These are phyloP conservation scores for Poecilobothrus nobilitatus DNA, from an alignment of 2,888 invertebrate species.

Conservation along the genomic window DNA sequence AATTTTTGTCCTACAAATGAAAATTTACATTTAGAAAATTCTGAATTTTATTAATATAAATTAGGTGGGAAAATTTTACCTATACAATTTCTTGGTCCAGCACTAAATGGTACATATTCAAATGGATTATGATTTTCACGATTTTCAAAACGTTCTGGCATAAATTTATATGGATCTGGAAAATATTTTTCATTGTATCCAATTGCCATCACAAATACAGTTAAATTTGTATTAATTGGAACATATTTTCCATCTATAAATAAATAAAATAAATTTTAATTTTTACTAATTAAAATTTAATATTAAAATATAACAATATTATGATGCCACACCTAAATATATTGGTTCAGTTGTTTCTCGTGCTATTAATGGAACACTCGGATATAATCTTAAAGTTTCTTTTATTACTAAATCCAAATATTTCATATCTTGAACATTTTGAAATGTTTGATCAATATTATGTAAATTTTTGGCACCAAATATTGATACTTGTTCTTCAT, in stretches of 20 bases:
- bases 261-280: slow-evolving; percentile 26
- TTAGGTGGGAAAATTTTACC: no score
- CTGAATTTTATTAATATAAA: not conserved
- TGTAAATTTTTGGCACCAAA: slow-evolving; percentile 34
- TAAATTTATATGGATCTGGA: slow-evolving; percentile 19
- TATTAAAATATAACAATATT: not conserved
- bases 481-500: slow-evolving; percentile 45
- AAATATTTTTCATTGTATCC: slow-evolving; percentile 21
- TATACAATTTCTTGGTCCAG: slow-evolving; percentile 52
- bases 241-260: slow-evolving; percentile 25
- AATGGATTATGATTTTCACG: slow-evolving; percentile 38
- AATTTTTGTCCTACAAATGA: slow-evolving; percentile 34
- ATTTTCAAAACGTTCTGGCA: slow-evolving; percentile 46
- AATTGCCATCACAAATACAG: slow-evolving; percentile 19
- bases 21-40: slow-evolving; percentile 14
- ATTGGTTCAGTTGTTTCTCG: slow-evolving; percentile 31
- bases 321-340: slow-evolving; percentile 31
- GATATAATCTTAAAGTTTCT: slow-evolving; percentile 36
- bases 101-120: slow-evolving; percentile 50
- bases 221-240: slow-evolving; percentile 16
- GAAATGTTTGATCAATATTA: slow-evolving; percentile 31
- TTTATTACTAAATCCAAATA: slow-evolving; percentile 39
- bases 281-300: no score
- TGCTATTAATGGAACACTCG: slow-evolving; percentile 37
- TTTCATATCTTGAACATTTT: slow-evolving; percentile 37